A percentile compares a stretch with the other conserved stretches of the same genome.
Conservation (phyloP, 2,888 invertebrate genomes). For the Calameuta idolon region DNA sequence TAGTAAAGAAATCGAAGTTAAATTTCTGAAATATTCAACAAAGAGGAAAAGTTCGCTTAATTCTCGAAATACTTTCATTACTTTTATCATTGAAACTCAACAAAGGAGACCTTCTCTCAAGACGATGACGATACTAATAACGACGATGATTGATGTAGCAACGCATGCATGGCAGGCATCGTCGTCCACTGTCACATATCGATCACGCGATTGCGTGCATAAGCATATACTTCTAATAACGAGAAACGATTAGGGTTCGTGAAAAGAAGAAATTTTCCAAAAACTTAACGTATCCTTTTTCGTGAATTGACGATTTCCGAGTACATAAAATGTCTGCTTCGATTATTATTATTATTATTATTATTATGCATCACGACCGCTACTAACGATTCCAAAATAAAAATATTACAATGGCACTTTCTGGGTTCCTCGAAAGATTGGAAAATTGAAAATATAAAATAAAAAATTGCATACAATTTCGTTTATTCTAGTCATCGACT, state of each 20-base stretch:
- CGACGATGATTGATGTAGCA: not conserved
- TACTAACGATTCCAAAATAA: not conserved
- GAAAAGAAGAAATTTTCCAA: not conserved
- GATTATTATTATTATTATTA: too few relatives aligned
- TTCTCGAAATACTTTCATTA: not conserved
- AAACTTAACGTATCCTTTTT: not conserved
- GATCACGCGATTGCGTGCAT: constrained; percentile 5
- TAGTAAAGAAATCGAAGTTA: not conserved
- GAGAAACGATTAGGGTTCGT: not conserved
- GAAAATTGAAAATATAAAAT: not conserved
- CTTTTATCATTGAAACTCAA: not conserved
- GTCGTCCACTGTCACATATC: not conserved
- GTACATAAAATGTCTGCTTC: not conserved
- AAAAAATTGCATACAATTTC: not conserved
- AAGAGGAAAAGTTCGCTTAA: not conserved
- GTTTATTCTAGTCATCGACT: too few relatives aligned
- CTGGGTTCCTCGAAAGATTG: not conserved
- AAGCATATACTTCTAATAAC: not conserved
- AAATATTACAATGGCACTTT: not conserved
- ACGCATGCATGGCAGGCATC: not conserved
- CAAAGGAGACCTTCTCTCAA: not conserved
- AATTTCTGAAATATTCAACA: not conserved
- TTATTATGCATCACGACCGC: too few relatives aligned
- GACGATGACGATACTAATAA: not conserved
- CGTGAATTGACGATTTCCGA: not conserved